Base-by-base conservation (phyloP, 2,113 vertebrate genomes). In the Fukomys damarensis region DNA sequence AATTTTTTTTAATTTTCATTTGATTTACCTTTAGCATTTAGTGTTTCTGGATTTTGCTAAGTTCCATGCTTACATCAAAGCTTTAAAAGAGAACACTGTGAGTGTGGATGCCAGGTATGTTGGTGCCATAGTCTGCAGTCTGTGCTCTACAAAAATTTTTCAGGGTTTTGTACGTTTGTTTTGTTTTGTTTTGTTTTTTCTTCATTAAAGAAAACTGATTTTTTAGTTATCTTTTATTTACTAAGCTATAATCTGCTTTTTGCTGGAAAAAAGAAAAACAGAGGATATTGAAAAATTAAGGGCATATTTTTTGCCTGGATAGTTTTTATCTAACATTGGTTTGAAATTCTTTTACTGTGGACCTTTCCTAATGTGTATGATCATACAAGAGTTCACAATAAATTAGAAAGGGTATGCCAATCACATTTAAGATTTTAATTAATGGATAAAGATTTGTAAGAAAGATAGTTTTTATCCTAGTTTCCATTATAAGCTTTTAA, bases 171-270 rank as follows among this genome's bases (percentile, higher is more conserved):
- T 82, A 17, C 2, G 56, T 54, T 54, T 54, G 63, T 38, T n/a
- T 58, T 76, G 63, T 9, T 43, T 41, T 56, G 63, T 38, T 41
- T 58, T 76, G 61, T 9, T 46, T 41, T 58, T 54, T 32, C 46
- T 28, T 94, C 17, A 83, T 52, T 65, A 58, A 95, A 89, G 59
- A 89, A 91, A 61, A 35, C 83, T 97, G 41, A 61, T 95, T 94
- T 12, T 82, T 95, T 95, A 93, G n/a, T 94, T 79, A 56, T 66
- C 89, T 83, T 86, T 49, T 81, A 81, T 89, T 96, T 89, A 61
- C 58, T 94, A 77, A 91, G 24, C 28, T 94, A 16, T 24, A 43
- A 5, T 83, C 28, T 92, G 3, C 54, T 54, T 84, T 2, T 91
- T 92, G 13, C 32, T 94, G 3, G 3, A 49, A 65, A 84, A 52